Evolutionary conservation across 92 coral and sea anemone genomes (phyloP).

Genomic region (Phymanthus crucifer): DNA sequence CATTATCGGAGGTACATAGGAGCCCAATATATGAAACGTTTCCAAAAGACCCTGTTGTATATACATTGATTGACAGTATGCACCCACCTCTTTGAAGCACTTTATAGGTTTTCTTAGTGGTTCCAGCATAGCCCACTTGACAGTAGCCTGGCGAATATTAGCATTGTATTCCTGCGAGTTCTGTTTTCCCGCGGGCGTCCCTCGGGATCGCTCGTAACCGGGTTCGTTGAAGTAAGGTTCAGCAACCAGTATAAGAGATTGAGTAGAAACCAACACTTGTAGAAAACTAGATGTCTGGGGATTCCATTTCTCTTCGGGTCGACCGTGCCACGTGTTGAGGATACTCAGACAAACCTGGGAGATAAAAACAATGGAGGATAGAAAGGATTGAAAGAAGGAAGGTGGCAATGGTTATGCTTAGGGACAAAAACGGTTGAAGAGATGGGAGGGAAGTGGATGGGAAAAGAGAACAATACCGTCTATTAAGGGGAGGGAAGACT

Average conservation of each 20-base stretch:
- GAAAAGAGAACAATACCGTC: neutral
- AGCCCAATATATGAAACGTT: too few relatives aligned
- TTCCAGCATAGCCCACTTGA: conserved; percentile 97
- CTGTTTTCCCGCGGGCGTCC: conserved; percentile 97
- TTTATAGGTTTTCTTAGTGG: conserved; percentile 89
- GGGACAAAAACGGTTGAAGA: neutral
- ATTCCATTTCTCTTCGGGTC: conserved; percentile 99
- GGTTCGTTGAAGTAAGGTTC: conserved; percentile 99
- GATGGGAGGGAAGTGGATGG: neutral
- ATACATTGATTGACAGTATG: neutral
- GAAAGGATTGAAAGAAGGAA: neutral
- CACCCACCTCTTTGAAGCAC: conserved; percentile 86
- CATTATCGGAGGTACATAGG: too few relatives aligned
- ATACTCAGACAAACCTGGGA: conserved; percentile 92
- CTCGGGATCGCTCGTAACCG: conserved; percentile 98
- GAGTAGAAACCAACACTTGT: conserved; percentile 94
- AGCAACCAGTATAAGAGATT: conserved; percentile 93
- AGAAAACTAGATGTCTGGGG: conserved; percentile 98
- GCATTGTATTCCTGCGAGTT: conserved; percentile 99
- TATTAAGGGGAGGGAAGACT: neutral
- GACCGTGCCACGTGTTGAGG: conserved; percentile 97
- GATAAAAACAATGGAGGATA: neutral
- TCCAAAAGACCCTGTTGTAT: too few relatives aligned
- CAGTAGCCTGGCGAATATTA: conserved; percentile 96
- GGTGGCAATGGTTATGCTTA: neutral